Evolutionary conservation across 2,888 invertebrate species (phyloP).

Genomic region (Gandaritis pyraliata): DNA sequence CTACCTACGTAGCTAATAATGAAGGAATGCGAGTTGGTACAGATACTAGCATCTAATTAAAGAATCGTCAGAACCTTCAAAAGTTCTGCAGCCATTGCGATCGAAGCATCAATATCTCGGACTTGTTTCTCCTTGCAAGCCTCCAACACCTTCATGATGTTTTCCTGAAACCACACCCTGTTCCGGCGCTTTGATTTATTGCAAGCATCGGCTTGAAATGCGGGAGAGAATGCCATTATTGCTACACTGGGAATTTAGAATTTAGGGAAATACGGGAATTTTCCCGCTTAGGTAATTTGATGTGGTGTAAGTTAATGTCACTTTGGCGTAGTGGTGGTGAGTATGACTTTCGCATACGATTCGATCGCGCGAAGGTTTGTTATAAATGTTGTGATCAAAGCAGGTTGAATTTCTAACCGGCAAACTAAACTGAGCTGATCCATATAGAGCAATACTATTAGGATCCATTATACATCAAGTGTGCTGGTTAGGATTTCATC

Average conservation of each 20-base stretch:
- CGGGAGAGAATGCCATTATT: conserved; percentile 49
- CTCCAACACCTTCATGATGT: conserved; percentile 61
- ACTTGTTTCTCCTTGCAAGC: conserved; percentile 66
- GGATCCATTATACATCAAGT: too few species aligned
- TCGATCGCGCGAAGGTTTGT: neutral
- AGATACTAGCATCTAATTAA: too few species aligned
- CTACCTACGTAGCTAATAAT: too few species aligned
- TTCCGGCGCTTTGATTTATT: conserved; percentile 53
- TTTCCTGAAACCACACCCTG: conserved; percentile 63
- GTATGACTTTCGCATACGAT: neutral
- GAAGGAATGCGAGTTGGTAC: too few species aligned
- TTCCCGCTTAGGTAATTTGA: conserved; percentile 9
- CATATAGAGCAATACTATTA: too few species aligned
- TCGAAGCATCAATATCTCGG: conserved; percentile 65
- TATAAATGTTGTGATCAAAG: neutral
- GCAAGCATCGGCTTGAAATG: conserved; percentile 58
- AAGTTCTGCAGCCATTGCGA: conserved; percentile 61
- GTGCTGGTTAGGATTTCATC: too few species aligned
- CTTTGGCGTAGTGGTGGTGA: neutral
- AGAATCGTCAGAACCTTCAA: conserved; percentile 48
- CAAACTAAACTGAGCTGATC: too few species aligned
- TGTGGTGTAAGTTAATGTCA: neutral
- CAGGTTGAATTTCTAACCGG: too few species aligned
- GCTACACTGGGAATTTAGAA: conserved; percentile 19
- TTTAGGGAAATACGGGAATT: neutral